These are phyloP conservation scores for Cardiocondyla obscurior DNA, from an alignment of 1,140 invertebrate genomes.

Conservation along the genomic window DNA sequence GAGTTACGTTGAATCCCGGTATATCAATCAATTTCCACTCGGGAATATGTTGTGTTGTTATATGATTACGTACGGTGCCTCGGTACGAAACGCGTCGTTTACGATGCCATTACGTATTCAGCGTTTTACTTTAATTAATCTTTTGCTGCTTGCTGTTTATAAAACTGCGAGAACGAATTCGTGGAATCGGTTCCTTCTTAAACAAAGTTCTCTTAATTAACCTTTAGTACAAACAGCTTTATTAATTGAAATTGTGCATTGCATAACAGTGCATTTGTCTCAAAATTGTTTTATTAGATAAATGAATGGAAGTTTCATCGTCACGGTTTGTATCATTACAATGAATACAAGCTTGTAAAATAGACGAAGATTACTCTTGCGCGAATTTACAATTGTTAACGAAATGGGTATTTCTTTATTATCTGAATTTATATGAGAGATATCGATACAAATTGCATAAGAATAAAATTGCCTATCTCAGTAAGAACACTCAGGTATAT, in stretches of 20 bases:
- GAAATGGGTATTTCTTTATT: neutral
- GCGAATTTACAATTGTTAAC: neutral
- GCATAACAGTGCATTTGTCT: neutral
- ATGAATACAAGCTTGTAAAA: neutral
- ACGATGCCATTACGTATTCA: neutral
- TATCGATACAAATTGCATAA: neutral
- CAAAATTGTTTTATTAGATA: constrained; percentile 1
- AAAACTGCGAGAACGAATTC: constrained; percentile 27
- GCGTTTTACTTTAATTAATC: constrained; percentile 15
- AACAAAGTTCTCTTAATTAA: constrained; percentile 35
- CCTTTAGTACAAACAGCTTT: neutral
- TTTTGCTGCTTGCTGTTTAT: neutral
- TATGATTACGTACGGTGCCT: neutral
- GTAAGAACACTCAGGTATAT: too few species aligned
- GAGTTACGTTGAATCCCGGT: too few species aligned
- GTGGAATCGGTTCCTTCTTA: neutral
- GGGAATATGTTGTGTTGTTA: too few species aligned
- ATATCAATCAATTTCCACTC: too few species aligned
- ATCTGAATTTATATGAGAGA: neutral
- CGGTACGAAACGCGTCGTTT: neutral
- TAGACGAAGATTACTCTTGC: neutral
- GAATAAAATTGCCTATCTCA: neutral
- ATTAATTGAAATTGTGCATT: constrained; percentile 27
- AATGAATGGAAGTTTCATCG: neutral
- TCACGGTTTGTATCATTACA: neutral